Evolutionary conservation across 2,888 invertebrate species (phyloP).

Genomic region (Blomia tropicalis): DNA sequence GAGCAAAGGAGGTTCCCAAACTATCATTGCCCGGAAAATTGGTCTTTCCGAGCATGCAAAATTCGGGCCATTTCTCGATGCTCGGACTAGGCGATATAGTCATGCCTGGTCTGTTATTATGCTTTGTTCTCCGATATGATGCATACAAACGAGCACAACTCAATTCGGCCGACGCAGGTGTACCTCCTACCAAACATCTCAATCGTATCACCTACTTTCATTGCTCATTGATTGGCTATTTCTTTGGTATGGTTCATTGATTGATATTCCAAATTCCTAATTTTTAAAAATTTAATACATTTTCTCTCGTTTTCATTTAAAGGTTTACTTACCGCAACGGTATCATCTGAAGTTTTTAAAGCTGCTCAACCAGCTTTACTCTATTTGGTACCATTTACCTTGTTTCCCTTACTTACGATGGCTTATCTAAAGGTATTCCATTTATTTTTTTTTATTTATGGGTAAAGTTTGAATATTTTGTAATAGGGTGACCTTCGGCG

Average conservation of each 20-base stretch:
- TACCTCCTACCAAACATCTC: slow-evolving; percentile 43
- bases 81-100: slow-evolving; percentile 55
- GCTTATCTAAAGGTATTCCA: slow-evolving; percentile 75
- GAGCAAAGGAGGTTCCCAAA: slow-evolving; percentile 67
- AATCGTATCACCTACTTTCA: slow-evolving; percentile 61
- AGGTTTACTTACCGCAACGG: slow-evolving; percentile 76
- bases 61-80: slow-evolving; percentile 93
- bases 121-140: slow-evolving; percentile 91
- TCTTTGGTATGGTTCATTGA: slow-evolving; percentile 50
- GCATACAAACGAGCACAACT: slow-evolving; percentile 85
- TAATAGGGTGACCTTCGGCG: slow-evolving; percentile 78
- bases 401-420: slow-evolving; percentile 88
- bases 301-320: slow-evolving; percentile 5
- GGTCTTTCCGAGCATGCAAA: slow-evolving; percentile 83
- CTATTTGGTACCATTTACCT: slow-evolving; percentile 91
- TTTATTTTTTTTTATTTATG: not conserved
- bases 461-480: slow-evolving; percentile 18
- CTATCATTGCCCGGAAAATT: slow-evolving; percentile 88
- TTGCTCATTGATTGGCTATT: slow-evolving; percentile 92
- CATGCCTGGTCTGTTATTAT: slow-evolving; percentile 84
- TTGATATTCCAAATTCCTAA: not conserved
- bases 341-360: slow-evolving; percentile 93
- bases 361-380: slow-evolving; percentile 92
- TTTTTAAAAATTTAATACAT: not conserved
- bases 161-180: slow-evolving; percentile 44